phyloP scores from a whole-genome alignment of 1,140 invertebrate species.

The Tetranychus urticae region DNA sequence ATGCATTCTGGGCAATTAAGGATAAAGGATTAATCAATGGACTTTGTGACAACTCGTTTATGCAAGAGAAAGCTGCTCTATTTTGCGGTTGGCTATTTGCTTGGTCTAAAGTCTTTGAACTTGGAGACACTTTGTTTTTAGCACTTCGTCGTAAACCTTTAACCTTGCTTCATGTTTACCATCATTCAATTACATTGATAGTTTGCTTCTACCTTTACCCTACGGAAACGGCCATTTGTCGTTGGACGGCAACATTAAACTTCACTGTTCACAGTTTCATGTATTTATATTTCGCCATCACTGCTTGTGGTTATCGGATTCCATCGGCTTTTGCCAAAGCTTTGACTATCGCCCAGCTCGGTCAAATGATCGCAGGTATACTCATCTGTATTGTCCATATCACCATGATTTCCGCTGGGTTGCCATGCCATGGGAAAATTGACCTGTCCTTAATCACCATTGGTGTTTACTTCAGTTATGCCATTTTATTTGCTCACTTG shows the following conservation, averaged over 20 bases:
- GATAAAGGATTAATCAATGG: not conserved
- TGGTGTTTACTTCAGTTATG: no score
- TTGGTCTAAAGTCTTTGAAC: slow-evolving; percentile 65
- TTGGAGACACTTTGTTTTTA: slow-evolving; percentile 89
- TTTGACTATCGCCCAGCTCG: slow-evolving; percentile 70
- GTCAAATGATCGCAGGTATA: slow-evolving; percentile 85
- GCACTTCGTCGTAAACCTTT: slow-evolving; percentile 82
- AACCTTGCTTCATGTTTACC: slow-evolving; percentile 59
- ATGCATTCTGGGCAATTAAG: no score
- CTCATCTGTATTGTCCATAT: slow-evolving; percentile 35
- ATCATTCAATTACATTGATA: no score
- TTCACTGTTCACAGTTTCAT: slow-evolving; percentile 84
- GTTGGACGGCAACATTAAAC: slow-evolving; percentile 98
- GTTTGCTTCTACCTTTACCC: no score
- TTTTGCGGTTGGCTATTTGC: slow-evolving; percentile 93
- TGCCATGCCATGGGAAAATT: no score
- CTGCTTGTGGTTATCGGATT: slow-evolving; percentile 60
- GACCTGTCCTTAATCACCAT: no score
- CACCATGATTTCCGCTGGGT: no score
- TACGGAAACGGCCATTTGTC: slow-evolving; percentile 9
- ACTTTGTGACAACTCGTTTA: slow-evolving; percentile 1
- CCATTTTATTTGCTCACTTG: no score
- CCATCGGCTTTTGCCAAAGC: slow-evolving; percentile 61
- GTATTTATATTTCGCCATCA: slow-evolving; percentile 87
- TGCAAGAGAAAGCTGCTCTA: not conserved